A percentile compares a stretch with the other conserved stretches of the same genome.
These are phyloP conservation scores for Andrena flavipes DNA, from an alignment of 2,888 invertebrate genomes.

Conservation along the genomic window DNA sequence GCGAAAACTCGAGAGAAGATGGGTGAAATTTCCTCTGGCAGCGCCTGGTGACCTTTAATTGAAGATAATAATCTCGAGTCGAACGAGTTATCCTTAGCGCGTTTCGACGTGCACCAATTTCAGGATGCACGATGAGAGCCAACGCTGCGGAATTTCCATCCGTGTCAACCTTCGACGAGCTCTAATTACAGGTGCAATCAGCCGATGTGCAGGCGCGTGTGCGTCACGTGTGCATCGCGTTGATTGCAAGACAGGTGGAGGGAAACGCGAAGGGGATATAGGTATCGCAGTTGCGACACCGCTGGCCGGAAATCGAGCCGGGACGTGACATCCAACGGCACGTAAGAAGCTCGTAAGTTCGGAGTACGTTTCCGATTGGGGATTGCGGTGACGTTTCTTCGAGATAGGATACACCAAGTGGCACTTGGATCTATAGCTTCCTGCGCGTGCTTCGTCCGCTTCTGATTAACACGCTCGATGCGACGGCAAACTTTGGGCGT, in stretches of 20 bases:
- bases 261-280: conserved; percentile 5
- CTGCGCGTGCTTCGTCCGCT: neutral
- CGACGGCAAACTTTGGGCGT: neutral
- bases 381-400: conserved; percentile 33
- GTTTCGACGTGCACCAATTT: conserved; percentile 21
- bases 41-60: neutral
- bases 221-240: conserved; percentile 17
- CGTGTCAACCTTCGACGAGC: conserved; percentile 22
- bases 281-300: conserved; percentile 4
- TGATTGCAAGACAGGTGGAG: conserved; percentile 31
- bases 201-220: conserved; percentile 10
- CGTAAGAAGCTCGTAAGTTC: conserved; percentile 41
- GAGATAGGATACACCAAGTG: conserved; percentile 22
- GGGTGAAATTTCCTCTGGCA: too few relatives aligned
- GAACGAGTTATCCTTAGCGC: conserved; percentile 24
- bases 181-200: conserved; percentile 66
- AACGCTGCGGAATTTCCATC: conserved; percentile 58
- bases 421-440: conserved; percentile 15
- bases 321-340: conserved; percentile 40
- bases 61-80: conserved; percentile 11
- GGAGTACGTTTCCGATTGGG: conserved; percentile 40
- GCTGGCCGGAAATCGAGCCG: conserved; percentile 36
- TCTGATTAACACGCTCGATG: conserved; percentile 3
- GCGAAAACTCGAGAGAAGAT: neutral
- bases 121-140: neutral